phyloP scores from a whole-genome alignment of 2,113 vertebrate species.

The Hucho hucho region DNA sequence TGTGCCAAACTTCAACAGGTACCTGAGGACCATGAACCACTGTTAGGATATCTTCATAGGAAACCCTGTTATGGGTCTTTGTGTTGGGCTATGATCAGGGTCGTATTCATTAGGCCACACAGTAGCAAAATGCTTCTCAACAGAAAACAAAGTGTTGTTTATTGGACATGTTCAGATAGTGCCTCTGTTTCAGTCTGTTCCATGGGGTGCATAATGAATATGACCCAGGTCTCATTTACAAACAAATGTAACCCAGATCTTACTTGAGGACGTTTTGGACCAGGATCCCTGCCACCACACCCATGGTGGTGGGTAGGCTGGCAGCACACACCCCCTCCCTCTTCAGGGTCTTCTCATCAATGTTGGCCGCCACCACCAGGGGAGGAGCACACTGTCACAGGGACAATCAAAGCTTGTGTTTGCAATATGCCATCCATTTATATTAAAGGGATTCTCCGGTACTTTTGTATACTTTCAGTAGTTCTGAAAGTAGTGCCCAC shows the following conservation, averaged over 20 bases:
- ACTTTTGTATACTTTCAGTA: too few species aligned
- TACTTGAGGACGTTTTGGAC: conserved; percentile 98
- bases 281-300: conserved; percentile 91
- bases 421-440: too few species aligned
- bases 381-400: conserved; percentile 91
- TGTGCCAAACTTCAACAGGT: conserved; percentile 89
- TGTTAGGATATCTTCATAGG: not conserved
- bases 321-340: conserved; percentile 95
- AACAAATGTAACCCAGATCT: conserved; percentile 47
- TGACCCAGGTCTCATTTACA: not conserved
- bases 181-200: too few species aligned
- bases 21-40: conserved; percentile 68
- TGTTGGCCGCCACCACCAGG: conserved; percentile 92
- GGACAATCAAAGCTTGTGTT: not conserved
- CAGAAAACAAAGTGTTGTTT: too few species aligned
- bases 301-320: conserved; percentile 97
- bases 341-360: conserved; percentile 95
- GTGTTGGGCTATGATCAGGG: too few species aligned
- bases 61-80: too few species aligned
- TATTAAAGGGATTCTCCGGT: too few species aligned
- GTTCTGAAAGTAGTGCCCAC: too few species aligned
- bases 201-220: too few species aligned
- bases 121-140: too few species aligned
- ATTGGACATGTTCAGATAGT: too few species aligned
- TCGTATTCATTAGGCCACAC: too few species aligned